A percentile compares a stretch with the other conserved stretches of the same genome.
These are phyloP conservation scores for Microctenopoma lineatum DNA, from an alignment of 2,797 vertebrate species.

Conservation along the genomic window DNA sequence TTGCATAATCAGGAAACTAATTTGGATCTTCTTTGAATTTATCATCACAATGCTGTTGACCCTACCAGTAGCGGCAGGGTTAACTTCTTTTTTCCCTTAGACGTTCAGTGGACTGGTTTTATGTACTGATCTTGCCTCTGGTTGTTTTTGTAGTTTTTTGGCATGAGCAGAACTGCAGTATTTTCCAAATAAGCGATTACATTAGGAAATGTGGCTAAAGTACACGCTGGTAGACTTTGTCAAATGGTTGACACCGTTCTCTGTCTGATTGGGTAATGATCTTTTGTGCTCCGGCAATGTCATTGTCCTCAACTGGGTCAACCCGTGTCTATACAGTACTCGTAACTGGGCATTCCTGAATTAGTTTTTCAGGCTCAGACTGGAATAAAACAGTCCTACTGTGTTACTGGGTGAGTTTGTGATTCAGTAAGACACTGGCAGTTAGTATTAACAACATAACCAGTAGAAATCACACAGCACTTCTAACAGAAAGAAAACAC, in stretches of 20 bases:
- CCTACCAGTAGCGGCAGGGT: not conserved
- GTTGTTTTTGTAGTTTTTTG: conserved; percentile 16
- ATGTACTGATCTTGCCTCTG: conserved; percentile 4
- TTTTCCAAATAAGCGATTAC: conserved; percentile 1
- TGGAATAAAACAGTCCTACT: conserved; percentile 6
- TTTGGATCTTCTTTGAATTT: conserved; percentile 45
- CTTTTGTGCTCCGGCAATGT: not conserved
- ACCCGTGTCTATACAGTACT: not conserved
- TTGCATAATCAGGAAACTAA: conserved; percentile 46
- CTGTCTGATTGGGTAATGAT: conserved; percentile 14
- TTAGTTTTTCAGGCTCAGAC: conserved; percentile 1
- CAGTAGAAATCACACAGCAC: conserved; percentile 5
- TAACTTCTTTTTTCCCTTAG: conserved; percentile 10
- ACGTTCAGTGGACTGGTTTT: conserved; percentile 3
- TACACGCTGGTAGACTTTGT: conserved; percentile 5
- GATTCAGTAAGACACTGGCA: conserved; percentile 12
- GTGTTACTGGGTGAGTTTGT: not conserved
- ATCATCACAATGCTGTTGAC: conserved; percentile 19
- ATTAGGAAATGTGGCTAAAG: conserved; percentile 5
- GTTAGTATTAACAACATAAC: conserved; percentile 1
- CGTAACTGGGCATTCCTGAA: not conserved
- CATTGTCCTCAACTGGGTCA: not conserved
- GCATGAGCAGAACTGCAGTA: not conserved
- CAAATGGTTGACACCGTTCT: conserved; percentile 27
- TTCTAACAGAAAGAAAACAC: conserved; percentile 22